Conservation (phyloP, 2,888 invertebrate species). For the Calephelis perditalis region DNA sequence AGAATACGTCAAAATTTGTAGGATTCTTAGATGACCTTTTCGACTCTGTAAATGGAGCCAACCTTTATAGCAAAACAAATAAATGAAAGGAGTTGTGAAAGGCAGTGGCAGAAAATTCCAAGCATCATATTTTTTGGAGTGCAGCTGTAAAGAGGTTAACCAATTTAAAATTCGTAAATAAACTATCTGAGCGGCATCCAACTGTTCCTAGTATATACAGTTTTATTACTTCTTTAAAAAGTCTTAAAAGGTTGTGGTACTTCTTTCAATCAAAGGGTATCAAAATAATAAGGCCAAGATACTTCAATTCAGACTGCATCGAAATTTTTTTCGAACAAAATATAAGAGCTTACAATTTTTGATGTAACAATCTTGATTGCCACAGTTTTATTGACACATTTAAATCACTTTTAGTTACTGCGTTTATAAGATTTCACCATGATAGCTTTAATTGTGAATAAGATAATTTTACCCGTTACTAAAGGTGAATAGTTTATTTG, state of each 20-base stretch:
- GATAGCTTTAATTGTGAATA: not conserved
- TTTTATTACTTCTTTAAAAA: too few relatives aligned
- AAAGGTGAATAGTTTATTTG: slow-evolving; percentile 7
- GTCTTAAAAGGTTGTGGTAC: slow-evolving; percentile 21
- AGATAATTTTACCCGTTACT: slow-evolving; percentile 18
- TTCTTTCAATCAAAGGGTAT: slow-evolving; percentile 4
- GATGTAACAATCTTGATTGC: not conserved
- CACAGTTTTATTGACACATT: not conserved
- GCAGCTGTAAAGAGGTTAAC: too few relatives aligned
- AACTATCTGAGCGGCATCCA: too few relatives aligned
- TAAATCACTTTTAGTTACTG: slow-evolving; percentile 1
- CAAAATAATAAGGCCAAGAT: slow-evolving; percentile 1
- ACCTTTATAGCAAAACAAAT: too few relatives aligned
- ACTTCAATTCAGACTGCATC: not conserved
- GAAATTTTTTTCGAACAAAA: not conserved
- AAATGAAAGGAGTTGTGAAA: too few relatives aligned
- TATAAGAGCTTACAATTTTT: not conserved
- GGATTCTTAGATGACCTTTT: too few relatives aligned
- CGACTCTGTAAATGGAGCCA: too few relatives aligned
- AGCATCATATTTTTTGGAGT: too few relatives aligned
- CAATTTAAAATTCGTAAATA: too few relatives aligned
- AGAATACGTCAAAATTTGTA: too few relatives aligned
- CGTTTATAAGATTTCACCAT: not conserved
- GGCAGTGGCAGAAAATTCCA: too few relatives aligned
- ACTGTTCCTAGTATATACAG: too few relatives aligned